Percentiles rank a stretch among this genome's conserved stretches.
These are phyloP conservation scores for Palythoa grandis DNA, from an alignment of 92 coral and sea anemone genomes.

Conservation along the genomic window DNA sequence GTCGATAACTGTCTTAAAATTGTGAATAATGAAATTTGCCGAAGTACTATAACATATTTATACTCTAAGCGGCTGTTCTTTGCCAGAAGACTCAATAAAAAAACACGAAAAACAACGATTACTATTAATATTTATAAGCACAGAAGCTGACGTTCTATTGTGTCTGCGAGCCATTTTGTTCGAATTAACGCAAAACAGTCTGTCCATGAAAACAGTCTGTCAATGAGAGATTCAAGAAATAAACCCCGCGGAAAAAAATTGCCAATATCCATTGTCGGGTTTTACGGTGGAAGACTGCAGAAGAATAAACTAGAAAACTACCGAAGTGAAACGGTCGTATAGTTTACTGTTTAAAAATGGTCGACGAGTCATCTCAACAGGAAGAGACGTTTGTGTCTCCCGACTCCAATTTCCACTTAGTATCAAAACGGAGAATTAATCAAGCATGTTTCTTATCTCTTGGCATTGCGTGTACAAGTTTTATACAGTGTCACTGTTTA, in stretches of 20 bases:
- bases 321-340: background rate
- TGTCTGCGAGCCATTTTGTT: background rate
- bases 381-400: too few species aligned
- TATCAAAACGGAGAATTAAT: background rate
- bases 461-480: conserved; percentile 19
- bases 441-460: background rate
- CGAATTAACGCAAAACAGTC: background rate
- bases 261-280: background rate
- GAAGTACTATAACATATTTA: background rate
- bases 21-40: background rate
- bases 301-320: background rate
- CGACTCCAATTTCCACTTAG: background rate
- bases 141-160: background rate
- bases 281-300: background rate
- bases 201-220: background rate
- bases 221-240: conserved; percentile 13
- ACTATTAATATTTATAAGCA: background rate
- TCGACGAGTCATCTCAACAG: background rate
- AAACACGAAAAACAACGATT: background rate
- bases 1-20: background rate
- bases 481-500: background rate
- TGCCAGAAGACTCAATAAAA: background rate
- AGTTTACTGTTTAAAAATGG: background rate
- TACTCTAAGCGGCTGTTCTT: background rate
- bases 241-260: background rate